A percentile compares a stretch with the other conserved stretches of the same genome.
phyloP scores from a whole-genome alignment of 1,140 invertebrate genomes.

The Drosophila kikkawai region DNA sequence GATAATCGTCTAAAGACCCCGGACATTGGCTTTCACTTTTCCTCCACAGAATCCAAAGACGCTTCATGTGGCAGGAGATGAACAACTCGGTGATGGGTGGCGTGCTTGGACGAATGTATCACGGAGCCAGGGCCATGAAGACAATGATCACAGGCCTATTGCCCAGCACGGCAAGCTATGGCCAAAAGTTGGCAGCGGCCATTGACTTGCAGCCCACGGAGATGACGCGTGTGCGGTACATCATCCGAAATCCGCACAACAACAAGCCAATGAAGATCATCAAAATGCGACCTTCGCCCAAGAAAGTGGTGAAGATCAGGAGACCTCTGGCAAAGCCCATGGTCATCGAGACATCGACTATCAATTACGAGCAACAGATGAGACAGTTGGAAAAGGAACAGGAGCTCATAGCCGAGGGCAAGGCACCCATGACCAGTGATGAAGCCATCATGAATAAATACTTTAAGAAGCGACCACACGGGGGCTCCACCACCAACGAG shows the following conservation, averaged over 20 bases:
- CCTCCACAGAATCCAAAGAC: conserved; percentile 66
- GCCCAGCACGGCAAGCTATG: conserved; percentile 48
- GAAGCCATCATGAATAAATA: conserved; percentile 70
- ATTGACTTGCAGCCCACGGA: conserved; percentile 77
- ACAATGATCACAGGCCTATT: conserved; percentile 66
- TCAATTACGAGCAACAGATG: conserved; percentile 61
- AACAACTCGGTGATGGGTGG: conserved; percentile 73
- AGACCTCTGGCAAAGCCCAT: conserved; percentile 52
- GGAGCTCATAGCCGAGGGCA: conserved; percentile 77
- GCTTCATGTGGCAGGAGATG: conserved; percentile 84
- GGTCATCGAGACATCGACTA: conserved; percentile 45
- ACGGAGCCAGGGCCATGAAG: conserved; percentile 66
- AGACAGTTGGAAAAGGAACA: conserved; percentile 75
- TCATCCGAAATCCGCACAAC: conserved; percentile 73
- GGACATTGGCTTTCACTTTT: conserved; percentile 15
- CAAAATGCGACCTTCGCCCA: conserved; percentile 67
- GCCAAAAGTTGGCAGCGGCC: conserved; percentile 31
- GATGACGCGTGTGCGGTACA: conserved; percentile 75
- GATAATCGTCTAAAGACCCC: background rate
- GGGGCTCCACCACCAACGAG: conserved; percentile 50
- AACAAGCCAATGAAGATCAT: conserved; percentile 79
- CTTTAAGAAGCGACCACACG: conserved; percentile 50
- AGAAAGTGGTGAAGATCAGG: conserved; percentile 71
- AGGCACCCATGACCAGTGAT: conserved; percentile 57
- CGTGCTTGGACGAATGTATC: conserved; percentile 67